Conservation (phyloP, 2,113 vertebrate species). For the Pongo pygmaeus region DNA sequence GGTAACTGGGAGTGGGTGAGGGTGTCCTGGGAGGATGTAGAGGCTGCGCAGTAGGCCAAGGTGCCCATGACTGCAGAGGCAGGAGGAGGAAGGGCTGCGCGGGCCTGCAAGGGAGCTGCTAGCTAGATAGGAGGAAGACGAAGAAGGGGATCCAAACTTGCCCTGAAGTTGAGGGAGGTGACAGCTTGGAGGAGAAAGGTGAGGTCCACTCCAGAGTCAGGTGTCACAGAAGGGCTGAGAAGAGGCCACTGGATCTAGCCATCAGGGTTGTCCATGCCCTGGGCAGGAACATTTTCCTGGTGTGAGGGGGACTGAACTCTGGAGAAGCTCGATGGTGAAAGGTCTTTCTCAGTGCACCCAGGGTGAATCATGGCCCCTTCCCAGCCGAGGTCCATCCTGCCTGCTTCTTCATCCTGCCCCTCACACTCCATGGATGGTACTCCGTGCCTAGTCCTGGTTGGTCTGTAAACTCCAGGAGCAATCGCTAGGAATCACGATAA, state of each 20-base stretch:
- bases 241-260: background rate
- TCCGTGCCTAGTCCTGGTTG: background rate
- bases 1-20: background rate
- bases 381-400: accelerated
- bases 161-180: background rate
- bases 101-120: background rate
- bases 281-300: background rate
- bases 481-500: background rate
- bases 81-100: background rate
- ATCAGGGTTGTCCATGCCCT: background rate
- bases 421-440: background rate
- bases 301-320: background rate
- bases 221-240: background rate
- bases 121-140: background rate
- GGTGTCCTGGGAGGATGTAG: background rate
- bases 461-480: background rate
- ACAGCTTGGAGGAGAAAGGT: background rate
- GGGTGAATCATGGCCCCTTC: background rate
- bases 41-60: background rate
- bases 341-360: background rate
- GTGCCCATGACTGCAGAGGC: background rate
- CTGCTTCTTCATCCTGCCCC: background rate
- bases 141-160: background rate
- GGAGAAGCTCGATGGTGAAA: background rate
- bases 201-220: background rate